Evolutionary conservation across 2,888 invertebrate species (phyloP).

Genomic region (Callyntrura guangdongensis): DNA sequence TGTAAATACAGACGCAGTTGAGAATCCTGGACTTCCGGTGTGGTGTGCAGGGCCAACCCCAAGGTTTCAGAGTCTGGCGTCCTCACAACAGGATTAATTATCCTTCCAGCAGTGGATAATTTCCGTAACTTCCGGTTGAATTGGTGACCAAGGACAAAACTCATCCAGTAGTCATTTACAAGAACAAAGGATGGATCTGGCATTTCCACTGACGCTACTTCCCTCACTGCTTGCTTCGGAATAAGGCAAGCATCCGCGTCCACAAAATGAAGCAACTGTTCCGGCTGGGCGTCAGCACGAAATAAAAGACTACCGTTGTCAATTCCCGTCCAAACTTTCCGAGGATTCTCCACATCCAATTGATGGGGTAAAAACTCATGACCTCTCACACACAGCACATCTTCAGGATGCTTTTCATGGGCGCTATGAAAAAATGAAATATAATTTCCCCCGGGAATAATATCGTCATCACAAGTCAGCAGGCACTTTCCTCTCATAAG

Average conservation of each 20-base stretch:
- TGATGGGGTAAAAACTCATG: conserved; percentile 76
- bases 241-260: conserved; percentile 80
- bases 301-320: conserved; percentile 46
- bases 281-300: conserved; percentile 71
- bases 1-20: conserved; percentile 77
- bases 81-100: conserved; percentile 61
- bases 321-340: conserved; percentile 78
- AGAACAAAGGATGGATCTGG: conserved; percentile 74
- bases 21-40: conserved; percentile 80
- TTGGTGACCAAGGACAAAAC: conserved; percentile 71
- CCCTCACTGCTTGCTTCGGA: conserved; percentile 74
- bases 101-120: conserved; percentile 22
- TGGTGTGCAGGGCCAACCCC: conserved; percentile 78
- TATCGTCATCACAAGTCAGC: conserved; percentile 79
- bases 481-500: conserved; percentile 76
- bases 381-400: conserved; percentile 78
- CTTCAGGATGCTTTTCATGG: conserved; percentile 65
- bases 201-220: conserved; percentile 67
- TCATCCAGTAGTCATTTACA: conserved; percentile 82
- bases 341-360: conserved; percentile 63
- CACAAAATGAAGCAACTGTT: conserved; percentile 79
- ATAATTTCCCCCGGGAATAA: conserved; percentile 72
- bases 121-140: conserved; percentile 79
- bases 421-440: conserved; percentile 74
- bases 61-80: conserved; percentile 75